Evolutionary conservation across 30 jellyfish, hydroid and myxozoan genomes (phyloP).

Genomic region (Hydractinia symbiolongicarpus): DNA sequence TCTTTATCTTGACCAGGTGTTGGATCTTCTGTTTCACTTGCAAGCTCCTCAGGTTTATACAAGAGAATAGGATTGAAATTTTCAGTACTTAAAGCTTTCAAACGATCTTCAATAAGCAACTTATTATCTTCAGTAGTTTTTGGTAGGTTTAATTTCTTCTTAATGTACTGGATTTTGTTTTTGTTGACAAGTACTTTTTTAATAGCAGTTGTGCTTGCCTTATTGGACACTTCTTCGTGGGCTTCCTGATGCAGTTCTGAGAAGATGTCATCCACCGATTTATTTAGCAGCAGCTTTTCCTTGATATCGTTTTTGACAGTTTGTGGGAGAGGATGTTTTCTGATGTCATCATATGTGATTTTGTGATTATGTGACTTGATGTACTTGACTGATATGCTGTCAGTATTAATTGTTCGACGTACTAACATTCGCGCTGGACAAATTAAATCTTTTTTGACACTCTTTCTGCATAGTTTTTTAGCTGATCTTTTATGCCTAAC

Average conservation of each 20-base stretch:
- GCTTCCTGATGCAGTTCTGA: slow-evolving; percentile 24
- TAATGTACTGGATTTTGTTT: not conserved
- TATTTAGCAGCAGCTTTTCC: not conserved
- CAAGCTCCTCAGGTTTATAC: slow-evolving; percentile 9
- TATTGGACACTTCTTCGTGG: not conserved
- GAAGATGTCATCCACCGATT: slow-evolving; percentile 16
- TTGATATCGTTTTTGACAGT: slow-evolving; percentile 1
- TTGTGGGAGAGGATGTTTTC: not conserved
- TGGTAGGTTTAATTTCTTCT: slow-evolving; percentile 12
- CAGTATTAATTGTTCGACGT: not conserved
- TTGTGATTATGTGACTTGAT: slow-evolving; percentile 19
- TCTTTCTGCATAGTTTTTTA: not conserved
- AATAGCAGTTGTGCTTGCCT: not conserved
- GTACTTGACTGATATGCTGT: not conserved
- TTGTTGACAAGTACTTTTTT: slow-evolving; percentile 1
- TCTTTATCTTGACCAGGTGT: not conserved
- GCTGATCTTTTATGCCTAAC: not conserved
- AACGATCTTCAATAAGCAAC: slow-evolving; percentile 12
- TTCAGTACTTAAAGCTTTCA: slow-evolving; percentile 7
- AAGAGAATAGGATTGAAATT: slow-evolving; percentile 15
- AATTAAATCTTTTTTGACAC: slow-evolving; percentile 1
- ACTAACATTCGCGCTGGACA: slow-evolving; percentile 24
- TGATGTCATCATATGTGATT: slow-evolving; percentile 5
- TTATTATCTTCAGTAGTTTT: not conserved
- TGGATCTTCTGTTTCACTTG: not conserved